A percentile compares a stretch with the other conserved stretches of the same genome.
phyloP scores from a whole-genome alignment of 1,140 invertebrate genomes.

The Holcopasites calliopsidis region DNA sequence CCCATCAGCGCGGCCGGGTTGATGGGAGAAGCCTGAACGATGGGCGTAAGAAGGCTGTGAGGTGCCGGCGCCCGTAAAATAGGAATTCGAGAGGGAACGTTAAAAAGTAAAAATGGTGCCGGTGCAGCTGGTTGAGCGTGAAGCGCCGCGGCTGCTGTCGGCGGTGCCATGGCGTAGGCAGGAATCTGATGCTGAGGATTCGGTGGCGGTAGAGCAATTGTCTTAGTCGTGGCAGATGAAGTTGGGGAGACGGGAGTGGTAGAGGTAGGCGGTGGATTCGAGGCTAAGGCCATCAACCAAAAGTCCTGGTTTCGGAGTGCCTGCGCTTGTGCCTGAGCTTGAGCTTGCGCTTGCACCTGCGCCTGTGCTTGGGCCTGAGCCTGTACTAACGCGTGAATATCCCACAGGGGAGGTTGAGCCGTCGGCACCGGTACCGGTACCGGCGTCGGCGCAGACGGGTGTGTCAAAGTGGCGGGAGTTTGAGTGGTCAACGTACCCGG shows the following conservation, averaged over 20 bases:
- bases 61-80: conserved; percentile 75
- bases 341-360: conserved; percentile 63
- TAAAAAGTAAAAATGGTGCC: conserved; percentile 73
- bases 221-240: conserved; percentile 67
- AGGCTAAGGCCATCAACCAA: conserved; percentile 77
- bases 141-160: conserved; percentile 72
- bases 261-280: conserved; percentile 78
- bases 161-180: conserved; percentile 80
- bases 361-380: conserved; percentile 72
- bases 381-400: conserved; percentile 76
- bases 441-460: conserved; percentile 65
- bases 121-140: conserved; percentile 68
- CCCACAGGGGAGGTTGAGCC: conserved; percentile 73
- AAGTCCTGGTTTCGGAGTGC: conserved; percentile 74
- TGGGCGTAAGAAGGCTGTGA: conserved; percentile 76
- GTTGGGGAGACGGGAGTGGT: conserved; percentile 70
- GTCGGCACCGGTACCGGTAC: conserved; percentile 67
- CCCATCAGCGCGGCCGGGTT: conserved; percentile 79
- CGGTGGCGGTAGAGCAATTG: conserved; percentile 51
- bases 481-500: conserved; percentile 87
- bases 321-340: conserved; percentile 62
- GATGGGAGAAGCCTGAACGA: conserved; percentile 69
- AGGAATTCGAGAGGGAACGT: conserved; percentile 76
- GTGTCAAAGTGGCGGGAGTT: conserved; percentile 80
- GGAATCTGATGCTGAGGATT: conserved; percentile 62